A percentile compares a stretch with the other conserved stretches of the same genome.
These are phyloP conservation scores for Mantis religiosa DNA, from an alignment of 2,888 invertebrate genomes.

Conservation along the genomic window DNA sequence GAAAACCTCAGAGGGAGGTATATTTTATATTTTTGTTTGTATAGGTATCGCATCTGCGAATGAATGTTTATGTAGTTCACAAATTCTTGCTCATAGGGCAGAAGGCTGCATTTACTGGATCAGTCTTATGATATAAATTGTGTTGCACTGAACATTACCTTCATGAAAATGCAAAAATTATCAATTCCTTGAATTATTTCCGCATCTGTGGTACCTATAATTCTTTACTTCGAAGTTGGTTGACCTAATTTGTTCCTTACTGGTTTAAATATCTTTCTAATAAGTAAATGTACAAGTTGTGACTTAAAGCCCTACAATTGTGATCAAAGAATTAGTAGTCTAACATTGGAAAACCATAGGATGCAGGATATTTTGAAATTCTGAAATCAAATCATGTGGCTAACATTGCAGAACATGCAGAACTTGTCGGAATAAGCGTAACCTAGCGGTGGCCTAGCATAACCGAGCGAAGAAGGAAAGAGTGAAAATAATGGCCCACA, in stretches of 20 bases:
- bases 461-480: constrained; percentile 6
- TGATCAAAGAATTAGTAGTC: neutral
- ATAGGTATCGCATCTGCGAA: too few species aligned
- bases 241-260: neutral
- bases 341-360: neutral
- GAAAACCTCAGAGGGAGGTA: too few species aligned
- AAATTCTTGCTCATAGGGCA: too few species aligned
- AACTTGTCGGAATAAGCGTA: neutral
- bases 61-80: too few species aligned
- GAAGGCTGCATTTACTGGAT: too few species aligned
- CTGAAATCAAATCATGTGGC: neutral
- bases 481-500: constrained; percentile 31
- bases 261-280: neutral
- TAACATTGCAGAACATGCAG: constrained; percentile 1
- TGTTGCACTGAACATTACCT: too few species aligned
- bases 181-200: too few species aligned
- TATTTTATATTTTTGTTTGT: too few species aligned
- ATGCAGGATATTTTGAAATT: neutral
- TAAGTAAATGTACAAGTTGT: neutral
- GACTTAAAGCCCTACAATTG: neutral
- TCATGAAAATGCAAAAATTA: too few species aligned
- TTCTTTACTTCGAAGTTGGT: neutral
- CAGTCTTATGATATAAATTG: too few species aligned
- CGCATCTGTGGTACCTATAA: too few species aligned
- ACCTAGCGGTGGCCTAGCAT: constrained; percentile 12